Evolutionary conservation across 2,113 vertebrate species (phyloP).

Genomic region (Rhea pennata): DNA sequence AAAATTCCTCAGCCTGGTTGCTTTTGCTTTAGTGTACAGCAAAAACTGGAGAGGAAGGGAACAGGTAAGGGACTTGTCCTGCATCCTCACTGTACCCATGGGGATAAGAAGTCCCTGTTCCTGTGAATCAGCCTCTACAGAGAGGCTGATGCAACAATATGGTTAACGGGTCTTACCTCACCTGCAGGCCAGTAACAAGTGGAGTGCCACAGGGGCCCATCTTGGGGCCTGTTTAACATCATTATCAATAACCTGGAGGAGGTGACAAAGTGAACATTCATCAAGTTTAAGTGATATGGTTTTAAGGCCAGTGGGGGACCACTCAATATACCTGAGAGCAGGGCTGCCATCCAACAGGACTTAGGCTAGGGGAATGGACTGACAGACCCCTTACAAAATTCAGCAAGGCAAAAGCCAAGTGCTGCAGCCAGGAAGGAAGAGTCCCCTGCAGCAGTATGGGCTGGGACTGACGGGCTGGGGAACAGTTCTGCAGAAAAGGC

Average conservation of each 20-base stretch:
- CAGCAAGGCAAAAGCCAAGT: not conserved
- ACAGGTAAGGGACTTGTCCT: not conserved
- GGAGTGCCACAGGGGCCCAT: not conserved
- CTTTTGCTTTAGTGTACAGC: not conserved
- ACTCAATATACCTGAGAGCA: not conserved
- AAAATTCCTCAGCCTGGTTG: not conserved
- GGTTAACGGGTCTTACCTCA: rapidly evolving
- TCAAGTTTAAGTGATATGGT: not conserved
- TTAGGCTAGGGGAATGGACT: not conserved
- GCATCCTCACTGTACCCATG: not conserved
- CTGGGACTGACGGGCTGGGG: not conserved
- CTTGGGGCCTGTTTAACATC: not conserved
- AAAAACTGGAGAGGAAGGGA: not conserved
- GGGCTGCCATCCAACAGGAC: not conserved
- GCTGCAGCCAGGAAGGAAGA: not conserved
- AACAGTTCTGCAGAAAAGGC: not conserved
- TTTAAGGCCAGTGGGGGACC: not conserved
- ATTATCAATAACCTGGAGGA: not conserved
- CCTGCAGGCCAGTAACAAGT: not conserved
- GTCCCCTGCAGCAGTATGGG: not conserved
- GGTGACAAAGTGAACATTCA: not conserved
- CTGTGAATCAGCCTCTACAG: not conserved
- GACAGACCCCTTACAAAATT: not conserved
- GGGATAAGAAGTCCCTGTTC: not conserved
- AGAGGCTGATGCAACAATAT: not conserved